phyloP scores from a whole-genome alignment of 23 tunicate species.

The Ciona savignyi region DNA sequence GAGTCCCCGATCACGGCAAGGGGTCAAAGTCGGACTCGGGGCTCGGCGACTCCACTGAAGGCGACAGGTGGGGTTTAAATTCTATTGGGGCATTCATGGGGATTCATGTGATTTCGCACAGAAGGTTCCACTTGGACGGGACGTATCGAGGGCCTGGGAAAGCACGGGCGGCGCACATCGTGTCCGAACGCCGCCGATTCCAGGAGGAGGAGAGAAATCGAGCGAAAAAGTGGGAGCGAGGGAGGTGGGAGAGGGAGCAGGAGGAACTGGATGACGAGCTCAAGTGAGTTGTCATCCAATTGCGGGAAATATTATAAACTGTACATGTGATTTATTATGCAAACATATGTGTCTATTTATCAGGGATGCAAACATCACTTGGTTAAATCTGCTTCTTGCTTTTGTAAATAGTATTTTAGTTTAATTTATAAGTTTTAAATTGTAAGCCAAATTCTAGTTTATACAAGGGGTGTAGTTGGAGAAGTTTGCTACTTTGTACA shows the following conservation, averaged over 20 bases:
- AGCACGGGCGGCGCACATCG: conserved; percentile 45
- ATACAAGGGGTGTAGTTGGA: too few relatives aligned
- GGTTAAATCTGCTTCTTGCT: too few relatives aligned
- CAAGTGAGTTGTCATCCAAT: too few relatives aligned
- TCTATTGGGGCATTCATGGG: not conserved
- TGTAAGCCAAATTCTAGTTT: too few relatives aligned
- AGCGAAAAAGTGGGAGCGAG: conserved; percentile 88
- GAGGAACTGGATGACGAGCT: conserved; percentile 65
- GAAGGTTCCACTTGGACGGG: conserved; percentile 19
- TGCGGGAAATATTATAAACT: too few relatives aligned
- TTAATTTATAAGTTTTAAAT: too few relatives aligned
- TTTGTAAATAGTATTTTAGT: too few relatives aligned
- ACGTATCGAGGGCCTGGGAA: conserved; percentile 46
- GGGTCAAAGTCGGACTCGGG: conserved; percentile 91
- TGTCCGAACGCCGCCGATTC: conserved; percentile 40
- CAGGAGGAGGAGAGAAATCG: conserved; percentile 70
- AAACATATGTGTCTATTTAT: too few relatives aligned
- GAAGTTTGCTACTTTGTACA: too few relatives aligned
- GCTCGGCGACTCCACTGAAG: conserved; percentile 85
- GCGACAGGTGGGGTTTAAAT: conserved; percentile 76
- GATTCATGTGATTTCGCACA: not conserved
- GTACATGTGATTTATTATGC: too few relatives aligned
- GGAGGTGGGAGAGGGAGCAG: conserved; percentile 72
- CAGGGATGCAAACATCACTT: too few relatives aligned
- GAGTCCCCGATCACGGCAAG: conserved; percentile 39